Conservation (phyloP, 2,888 invertebrate genomes). For the Monoplex corrugatus region DNA sequence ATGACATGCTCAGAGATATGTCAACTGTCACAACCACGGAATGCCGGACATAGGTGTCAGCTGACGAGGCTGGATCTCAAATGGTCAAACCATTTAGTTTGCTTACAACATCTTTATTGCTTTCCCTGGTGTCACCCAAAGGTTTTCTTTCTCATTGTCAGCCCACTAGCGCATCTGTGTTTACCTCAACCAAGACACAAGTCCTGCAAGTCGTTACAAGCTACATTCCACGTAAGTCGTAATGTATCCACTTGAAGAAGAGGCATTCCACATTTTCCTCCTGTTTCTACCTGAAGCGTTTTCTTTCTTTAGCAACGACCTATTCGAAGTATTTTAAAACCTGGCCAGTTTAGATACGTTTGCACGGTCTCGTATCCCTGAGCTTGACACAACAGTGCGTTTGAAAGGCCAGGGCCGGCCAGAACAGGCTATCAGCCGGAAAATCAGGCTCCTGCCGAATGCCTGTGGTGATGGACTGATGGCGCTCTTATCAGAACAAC, state of each 20-base stretch:
- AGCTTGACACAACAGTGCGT: conserved; percentile 32
- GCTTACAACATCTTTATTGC: not conserved
- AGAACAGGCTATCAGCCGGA: not conserved
- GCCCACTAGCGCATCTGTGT: not conserved
- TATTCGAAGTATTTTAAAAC: conserved; percentile 31
- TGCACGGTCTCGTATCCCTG: conserved; percentile 19
- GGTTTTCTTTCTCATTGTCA: not conserved
- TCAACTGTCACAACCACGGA: not conserved
- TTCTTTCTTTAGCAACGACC: conserved; percentile 26
- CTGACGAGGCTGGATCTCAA: not conserved
- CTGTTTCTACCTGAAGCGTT: conserved; percentile 6
- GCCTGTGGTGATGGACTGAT: conserved; percentile 40
- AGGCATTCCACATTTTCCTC: conserved; percentile 1
- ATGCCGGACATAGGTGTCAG: not conserved
- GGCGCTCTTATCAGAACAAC: not conserved
- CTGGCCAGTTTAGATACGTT: not conserved
- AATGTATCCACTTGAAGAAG: not conserved
- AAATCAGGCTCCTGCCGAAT: conserved; percentile 18
- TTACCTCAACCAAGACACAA: not conserved
- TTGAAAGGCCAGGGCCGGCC: not conserved
- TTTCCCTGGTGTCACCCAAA: not conserved
- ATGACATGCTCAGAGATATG: not conserved
- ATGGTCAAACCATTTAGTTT: not conserved
- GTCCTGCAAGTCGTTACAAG: not conserved
- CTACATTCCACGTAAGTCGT: not conserved